These are phyloP conservation scores for Hyla sarda DNA, from an alignment of 2,113 vertebrate genomes.

Conservation along the genomic window DNA sequence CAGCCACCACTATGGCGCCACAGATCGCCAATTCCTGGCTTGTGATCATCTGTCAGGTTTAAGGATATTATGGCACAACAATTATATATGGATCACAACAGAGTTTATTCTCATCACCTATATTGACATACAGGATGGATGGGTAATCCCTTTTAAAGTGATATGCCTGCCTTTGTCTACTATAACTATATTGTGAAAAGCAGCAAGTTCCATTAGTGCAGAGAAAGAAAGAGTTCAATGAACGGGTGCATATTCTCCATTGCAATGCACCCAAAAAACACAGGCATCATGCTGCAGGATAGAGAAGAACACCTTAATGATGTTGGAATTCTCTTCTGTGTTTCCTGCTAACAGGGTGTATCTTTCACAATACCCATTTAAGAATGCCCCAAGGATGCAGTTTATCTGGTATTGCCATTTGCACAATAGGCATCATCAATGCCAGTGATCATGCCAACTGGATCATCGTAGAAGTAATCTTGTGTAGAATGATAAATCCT, in stretches of 20 bases:
- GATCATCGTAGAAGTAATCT: constrained; percentile 12
- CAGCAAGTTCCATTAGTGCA: constrained; percentile 38
- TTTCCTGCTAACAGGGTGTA: neutral
- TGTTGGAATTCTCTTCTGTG: neutral
- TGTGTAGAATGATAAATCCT: constrained; percentile 10
- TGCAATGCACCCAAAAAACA: neutral
- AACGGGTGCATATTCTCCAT: constrained; percentile 10
- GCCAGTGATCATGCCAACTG: constrained; percentile 18
- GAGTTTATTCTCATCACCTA: constrained; percentile 26
- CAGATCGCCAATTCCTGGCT: constrained; percentile 3
- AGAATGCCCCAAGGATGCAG: neutral
- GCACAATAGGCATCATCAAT: constrained; percentile 7
- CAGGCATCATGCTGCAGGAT: constrained; percentile 9
- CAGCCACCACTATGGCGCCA: neutral
- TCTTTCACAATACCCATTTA: neutral
- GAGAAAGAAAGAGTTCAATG: neutral
- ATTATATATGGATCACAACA: constrained; percentile 36
- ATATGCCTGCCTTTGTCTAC: constrained; percentile 31
- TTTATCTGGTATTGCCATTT: neutral
- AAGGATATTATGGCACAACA: constrained; percentile 54
- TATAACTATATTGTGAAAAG: constrained; percentile 26
- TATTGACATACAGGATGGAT: constrained; percentile 36
- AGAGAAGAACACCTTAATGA: neutral
- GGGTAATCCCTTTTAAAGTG: constrained; percentile 43
- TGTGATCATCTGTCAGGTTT: constrained; percentile 5